Conservation (phyloP, 2,113 vertebrate species). For the Tragulus kanchil region DNA sequence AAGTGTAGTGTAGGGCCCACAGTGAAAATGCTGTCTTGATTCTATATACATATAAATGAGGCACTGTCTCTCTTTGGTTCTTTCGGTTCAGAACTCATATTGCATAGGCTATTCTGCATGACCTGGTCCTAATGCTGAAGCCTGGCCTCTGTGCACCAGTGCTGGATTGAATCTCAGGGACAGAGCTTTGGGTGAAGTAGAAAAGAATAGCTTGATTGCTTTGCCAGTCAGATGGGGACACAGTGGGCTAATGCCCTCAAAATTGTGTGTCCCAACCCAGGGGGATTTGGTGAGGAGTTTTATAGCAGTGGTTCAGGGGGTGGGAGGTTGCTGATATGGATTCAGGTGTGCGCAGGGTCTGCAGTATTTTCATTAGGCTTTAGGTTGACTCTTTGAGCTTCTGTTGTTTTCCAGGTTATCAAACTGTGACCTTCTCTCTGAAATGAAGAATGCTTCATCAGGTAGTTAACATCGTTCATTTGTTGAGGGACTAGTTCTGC, state of each 20-base stretch:
- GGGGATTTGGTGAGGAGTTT: background rate
- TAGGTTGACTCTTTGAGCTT: background rate
- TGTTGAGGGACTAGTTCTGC: too few relatives aligned
- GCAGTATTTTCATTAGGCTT: background rate
- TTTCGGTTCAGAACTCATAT: background rate
- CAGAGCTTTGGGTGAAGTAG: background rate
- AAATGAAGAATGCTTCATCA: background rate
- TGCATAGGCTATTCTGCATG: background rate
- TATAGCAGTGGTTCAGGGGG: background rate
- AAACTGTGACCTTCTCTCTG: background rate
- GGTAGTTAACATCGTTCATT: background rate
- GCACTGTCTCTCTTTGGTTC: background rate
- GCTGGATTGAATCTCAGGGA: background rate
- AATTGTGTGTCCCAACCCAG: background rate
- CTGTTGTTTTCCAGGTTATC: background rate
- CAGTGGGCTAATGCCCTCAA: background rate
- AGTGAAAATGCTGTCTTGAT: background rate
- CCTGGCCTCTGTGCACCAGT: background rate
- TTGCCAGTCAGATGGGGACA: background rate
- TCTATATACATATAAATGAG: rapidly evolving
- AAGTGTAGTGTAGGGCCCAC: background rate
- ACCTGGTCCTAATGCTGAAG: background rate
- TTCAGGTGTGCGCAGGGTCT: background rate
- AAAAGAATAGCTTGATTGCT: background rate
- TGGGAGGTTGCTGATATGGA: background rate